phyloP scores from a whole-genome alignment of 2,113 vertebrate species.

The Eleginops maclovinus region DNA sequence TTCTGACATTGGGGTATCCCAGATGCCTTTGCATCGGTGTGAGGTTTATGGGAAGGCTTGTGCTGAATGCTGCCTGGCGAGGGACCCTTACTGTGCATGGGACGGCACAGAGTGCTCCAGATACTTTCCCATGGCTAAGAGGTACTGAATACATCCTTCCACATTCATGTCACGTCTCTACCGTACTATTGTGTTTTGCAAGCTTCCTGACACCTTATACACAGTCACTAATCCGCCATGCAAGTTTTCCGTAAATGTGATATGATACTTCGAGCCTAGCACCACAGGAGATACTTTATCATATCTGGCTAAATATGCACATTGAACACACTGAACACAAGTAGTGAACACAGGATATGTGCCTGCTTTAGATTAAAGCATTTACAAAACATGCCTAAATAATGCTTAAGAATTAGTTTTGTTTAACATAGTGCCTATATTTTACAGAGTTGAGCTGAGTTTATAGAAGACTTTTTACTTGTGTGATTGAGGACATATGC shows the following conservation, averaged over 20 bases:
- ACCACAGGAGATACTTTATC: not conserved
- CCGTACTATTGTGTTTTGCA: conserved; percentile 1
- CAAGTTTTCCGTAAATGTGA: not conserved
- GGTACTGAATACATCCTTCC: conserved; percentile 81
- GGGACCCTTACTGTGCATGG: conserved; percentile 99
- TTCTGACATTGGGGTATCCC: conserved; percentile 90
- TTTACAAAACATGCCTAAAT: conserved; percentile 14
- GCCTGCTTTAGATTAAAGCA: conserved; percentile 15
- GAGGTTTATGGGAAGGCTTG: conserved; percentile 97
- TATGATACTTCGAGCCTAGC: not conserved
- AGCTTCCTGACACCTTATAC: conserved; percentile 9
- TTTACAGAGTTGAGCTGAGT: conserved; percentile 3
- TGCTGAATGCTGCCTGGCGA: conserved; percentile 96
- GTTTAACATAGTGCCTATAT: not conserved
- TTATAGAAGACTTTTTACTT: conserved; percentile 15
- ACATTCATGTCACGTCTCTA: conserved; percentile 7
- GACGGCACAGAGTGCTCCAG: conserved; percentile 96
- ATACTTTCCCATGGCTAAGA: conserved; percentile 97
- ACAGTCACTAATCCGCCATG: not conserved
- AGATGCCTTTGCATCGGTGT: conserved; percentile 96
- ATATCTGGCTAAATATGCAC: conserved; percentile 56
- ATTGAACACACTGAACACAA: not conserved
- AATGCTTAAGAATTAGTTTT: not conserved
- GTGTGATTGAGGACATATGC: conserved; percentile 32
- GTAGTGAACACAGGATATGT: not conserved